Conservation (phyloP, 1,140 invertebrate genomes). For the Nixonia krombeini region DNA sequence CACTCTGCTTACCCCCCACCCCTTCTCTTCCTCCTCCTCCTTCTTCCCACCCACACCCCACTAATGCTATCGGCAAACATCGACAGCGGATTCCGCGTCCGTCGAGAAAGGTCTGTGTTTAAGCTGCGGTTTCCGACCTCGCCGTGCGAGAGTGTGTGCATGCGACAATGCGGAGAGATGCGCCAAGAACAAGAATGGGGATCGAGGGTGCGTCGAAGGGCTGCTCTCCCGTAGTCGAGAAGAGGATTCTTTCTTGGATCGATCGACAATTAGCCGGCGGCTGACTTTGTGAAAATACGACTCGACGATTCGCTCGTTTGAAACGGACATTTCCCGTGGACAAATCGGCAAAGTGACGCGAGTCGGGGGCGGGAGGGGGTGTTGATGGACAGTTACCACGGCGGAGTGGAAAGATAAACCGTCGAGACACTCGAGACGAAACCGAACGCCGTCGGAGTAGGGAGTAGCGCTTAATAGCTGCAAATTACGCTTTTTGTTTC, state of each 20-base stretch:
- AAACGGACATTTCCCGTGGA: no score
- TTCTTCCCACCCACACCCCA: slow-evolving; percentile 13
- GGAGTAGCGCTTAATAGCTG: slow-evolving; percentile 60
- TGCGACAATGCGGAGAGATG: slow-evolving; percentile 11
- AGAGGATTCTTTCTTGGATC: no score
- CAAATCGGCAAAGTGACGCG: no score
- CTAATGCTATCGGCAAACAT: slow-evolving; percentile 68
- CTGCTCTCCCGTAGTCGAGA: no score
- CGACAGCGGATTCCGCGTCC: slow-evolving; percentile 47
- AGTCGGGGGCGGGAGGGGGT: no score
- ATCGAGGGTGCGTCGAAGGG: no score
- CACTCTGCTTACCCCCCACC: slow-evolving; percentile 47
- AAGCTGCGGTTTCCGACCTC: slow-evolving; percentile 55
- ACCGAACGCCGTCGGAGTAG: slow-evolving; percentile 30
- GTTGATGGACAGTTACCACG: slow-evolving; percentile 1
- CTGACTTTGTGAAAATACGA: no score
- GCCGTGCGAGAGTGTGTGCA: neutral
- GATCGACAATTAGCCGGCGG: no score
- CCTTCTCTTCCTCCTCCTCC: slow-evolving; percentile 25
- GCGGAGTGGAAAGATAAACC: slow-evolving; percentile 1
- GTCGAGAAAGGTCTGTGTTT: slow-evolving; percentile 60
- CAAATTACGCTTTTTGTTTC: slow-evolving; percentile 63
- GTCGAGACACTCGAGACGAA: neutral
- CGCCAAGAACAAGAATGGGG: neutral
- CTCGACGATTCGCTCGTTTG: no score